Evolutionary conservation across 2,888 invertebrate species (phyloP).

Genomic region (Didymodactylos carnosus): DNA sequence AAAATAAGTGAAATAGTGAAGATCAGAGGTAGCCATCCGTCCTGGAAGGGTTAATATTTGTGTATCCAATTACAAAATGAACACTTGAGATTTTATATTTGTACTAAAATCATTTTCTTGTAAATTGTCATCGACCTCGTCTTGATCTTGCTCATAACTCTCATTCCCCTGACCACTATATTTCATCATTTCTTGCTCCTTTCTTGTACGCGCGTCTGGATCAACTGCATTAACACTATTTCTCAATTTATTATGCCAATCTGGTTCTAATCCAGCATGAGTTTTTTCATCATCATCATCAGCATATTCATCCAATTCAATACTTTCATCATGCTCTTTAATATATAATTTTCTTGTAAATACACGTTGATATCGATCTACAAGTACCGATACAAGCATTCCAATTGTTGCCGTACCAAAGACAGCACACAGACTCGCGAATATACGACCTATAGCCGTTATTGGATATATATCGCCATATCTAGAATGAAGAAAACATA

Average conservation of each 20-base stretch:
- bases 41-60: too few species aligned
- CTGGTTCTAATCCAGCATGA: neutral
- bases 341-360: neutral
- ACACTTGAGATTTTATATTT: neutral
- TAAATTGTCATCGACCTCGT: neutral
- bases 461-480: conserved; percentile 18
- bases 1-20: too few species aligned
- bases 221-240: neutral
- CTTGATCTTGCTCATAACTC: neutral
- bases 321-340: neutral
- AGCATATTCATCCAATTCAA: neutral
- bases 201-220: neutral
- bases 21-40: too few species aligned
- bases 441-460: neutral
- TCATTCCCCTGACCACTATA: neutral
- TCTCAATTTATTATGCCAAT: neutral
- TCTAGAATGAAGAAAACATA: too few species aligned
- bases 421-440: neutral
- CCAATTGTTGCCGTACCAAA: neutral
- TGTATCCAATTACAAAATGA: neutral
- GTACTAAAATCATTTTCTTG: neutral
- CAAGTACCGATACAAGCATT: neutral
- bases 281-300: neutral
- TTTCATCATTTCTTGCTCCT: neutral
- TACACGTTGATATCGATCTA: neutral